phyloP scores from a whole-genome alignment of 2,888 invertebrate species.

The Scaptomyza flava region DNA sequence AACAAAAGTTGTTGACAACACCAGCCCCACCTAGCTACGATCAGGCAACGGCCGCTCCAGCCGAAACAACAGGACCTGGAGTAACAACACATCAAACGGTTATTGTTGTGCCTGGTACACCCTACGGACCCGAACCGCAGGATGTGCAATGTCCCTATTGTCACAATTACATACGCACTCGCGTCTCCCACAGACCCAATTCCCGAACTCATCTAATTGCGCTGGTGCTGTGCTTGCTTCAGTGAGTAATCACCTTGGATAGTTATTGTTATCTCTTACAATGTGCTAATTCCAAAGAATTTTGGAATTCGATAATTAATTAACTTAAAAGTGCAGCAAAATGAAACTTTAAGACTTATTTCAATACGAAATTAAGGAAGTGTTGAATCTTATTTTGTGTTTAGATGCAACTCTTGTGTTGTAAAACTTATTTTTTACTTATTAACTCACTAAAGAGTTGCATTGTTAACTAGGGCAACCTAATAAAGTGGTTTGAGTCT shows the following conservation, averaged over 20 bases:
- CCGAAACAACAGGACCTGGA: conserved; percentile 54
- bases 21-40: conserved; percentile 70
- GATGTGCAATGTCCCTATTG: conserved; percentile 85
- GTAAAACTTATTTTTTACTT: too few relatives aligned
- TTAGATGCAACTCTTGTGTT: too few relatives aligned
- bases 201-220: conserved; percentile 86
- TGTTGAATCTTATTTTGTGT: too few relatives aligned
- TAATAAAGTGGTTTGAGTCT: not conserved
- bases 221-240: conserved; percentile 84
- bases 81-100: conserved; percentile 59
- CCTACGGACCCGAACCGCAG: conserved; percentile 84
- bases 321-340: not conserved
- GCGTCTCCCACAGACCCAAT: conserved; percentile 83
- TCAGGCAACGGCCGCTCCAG: conserved; percentile 69
- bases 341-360: not conserved
- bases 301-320: not conserved
- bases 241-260: conserved; percentile 68
- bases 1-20: conserved; percentile 51
- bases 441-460: too few relatives aligned
- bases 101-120: conserved; percentile 64
- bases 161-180: conserved; percentile 84
- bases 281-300: not conserved
- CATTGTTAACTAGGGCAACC: not conserved
- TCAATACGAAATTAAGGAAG: not conserved
- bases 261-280: conserved; percentile 1